Conservation (phyloP, 2,888 invertebrate genomes). For the Portevinia maculata region DNA sequence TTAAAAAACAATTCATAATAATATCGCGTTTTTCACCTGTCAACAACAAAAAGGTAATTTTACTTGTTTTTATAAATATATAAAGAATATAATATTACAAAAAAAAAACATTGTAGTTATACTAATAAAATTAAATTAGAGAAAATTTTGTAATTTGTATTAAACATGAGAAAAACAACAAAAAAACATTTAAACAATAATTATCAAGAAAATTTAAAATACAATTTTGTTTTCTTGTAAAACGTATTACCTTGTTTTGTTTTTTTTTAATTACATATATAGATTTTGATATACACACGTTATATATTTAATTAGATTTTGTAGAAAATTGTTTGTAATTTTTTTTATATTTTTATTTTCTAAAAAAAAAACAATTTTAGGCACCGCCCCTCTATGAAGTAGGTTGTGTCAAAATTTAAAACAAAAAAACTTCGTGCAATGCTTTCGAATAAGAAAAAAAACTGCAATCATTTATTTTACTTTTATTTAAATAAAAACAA, state of each 20-base stretch:
- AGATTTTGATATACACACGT: constrained; percentile 6
- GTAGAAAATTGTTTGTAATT: constrained; percentile 40
- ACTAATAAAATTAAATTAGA: constrained; percentile 77
- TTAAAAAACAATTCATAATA: constrained; percentile 77
- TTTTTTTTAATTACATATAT: constrained; percentile 20
- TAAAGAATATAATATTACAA: constrained; percentile 75
- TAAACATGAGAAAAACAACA: constrained; percentile 65
- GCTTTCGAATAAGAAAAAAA: constrained; percentile 49
- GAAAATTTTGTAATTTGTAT: constrained; percentile 81
- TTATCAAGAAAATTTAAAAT: constrained; percentile 68
- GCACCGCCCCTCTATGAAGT: constrained; percentile 27
- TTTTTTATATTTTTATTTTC: constrained; percentile 27
- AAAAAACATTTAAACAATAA: constrained; percentile 58
- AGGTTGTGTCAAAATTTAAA: constrained; percentile 61
- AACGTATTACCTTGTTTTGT: constrained; percentile 32
- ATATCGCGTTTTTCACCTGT: constrained; percentile 72
- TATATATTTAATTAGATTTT: constrained; percentile 27
- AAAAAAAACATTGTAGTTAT: constrained; percentile 76
- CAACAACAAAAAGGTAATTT: constrained; percentile 55
- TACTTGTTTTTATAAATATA: constrained; percentile 69
- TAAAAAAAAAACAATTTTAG: constrained; percentile 21
- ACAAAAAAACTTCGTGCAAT: constrained; percentile 41
- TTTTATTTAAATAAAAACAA: constrained; percentile 60
- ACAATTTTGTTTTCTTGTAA: constrained; percentile 71
- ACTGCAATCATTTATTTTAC: constrained; percentile 27